phyloP scores from a whole-genome alignment of 2,888 invertebrate species.

The Lasioglossum vierecki region DNA sequence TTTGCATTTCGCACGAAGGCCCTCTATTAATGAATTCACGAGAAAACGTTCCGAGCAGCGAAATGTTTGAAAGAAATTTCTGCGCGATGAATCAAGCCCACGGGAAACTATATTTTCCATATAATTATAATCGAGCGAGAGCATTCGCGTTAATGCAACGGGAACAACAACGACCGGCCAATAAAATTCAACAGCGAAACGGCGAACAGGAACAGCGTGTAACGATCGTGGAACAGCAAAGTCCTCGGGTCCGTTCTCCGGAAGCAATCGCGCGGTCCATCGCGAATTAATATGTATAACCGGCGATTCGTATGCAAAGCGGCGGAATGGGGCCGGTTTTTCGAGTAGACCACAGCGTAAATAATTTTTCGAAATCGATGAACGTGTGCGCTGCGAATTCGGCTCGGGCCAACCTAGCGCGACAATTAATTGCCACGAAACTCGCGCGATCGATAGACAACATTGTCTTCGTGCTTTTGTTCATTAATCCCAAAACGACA shows the following conservation, averaged over 20 bases:
- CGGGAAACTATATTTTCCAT: background rate
- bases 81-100: background rate
- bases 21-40: background rate
- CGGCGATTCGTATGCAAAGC: background rate
- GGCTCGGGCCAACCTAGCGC: background rate
- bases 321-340: conserved; percentile 9
- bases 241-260: conserved; percentile 17
- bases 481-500: background rate
- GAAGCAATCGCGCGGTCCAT: conserved; percentile 35
- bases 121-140: background rate
- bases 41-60: no score
- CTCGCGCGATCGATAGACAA: background rate
- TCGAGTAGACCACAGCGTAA: background rate
- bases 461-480: background rate
- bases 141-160: background rate
- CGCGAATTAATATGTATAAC: conserved; percentile 21
- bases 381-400: background rate
- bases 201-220: conserved; percentile 5
- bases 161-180: background rate
- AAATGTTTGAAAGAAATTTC: background rate
- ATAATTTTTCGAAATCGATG: conserved; percentile 29
- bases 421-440: background rate
- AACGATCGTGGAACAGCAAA: conserved; percentile 37
- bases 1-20: background rate
- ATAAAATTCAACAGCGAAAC: background rate